Conservation (phyloP, 2,113 vertebrate species). For the Sebastes schlegelii region DNA sequence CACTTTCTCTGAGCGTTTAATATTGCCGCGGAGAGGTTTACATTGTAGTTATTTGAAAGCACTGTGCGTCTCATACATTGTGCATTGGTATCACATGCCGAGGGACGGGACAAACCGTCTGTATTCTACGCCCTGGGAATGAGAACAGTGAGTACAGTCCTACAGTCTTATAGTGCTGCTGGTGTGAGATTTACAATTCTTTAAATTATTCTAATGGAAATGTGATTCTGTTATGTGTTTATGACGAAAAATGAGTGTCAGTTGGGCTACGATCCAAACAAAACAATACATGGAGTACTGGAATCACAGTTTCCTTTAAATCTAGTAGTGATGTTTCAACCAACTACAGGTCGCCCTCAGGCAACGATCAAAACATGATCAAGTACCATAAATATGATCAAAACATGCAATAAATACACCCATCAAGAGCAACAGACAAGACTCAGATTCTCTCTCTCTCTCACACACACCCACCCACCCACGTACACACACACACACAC, state of each 20-base stretch:
- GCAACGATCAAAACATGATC: background rate
- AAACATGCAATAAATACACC: background rate
- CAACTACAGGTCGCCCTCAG: background rate
- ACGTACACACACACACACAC: constrained; percentile 5
- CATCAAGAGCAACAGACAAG: background rate
- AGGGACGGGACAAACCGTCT: no score
- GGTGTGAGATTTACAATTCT: background rate
- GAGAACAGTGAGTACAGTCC: no score
- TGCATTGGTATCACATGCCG: no score
- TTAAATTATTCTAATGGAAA: no score
- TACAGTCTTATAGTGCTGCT: background rate
- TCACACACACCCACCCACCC: background rate
- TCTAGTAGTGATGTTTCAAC: background rate
- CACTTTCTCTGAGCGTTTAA: no score
- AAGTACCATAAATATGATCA: background rate
- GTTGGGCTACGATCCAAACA: background rate
- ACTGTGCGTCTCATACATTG: no score
- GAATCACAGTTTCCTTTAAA: background rate
- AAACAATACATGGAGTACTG: background rate
- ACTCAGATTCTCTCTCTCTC: constrained; percentile 2
- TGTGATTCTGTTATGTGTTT: no score
- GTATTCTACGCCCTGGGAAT: no score
- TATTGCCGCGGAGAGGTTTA: no score
- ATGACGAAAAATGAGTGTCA: background rate
- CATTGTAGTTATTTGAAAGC: no score